Base-by-base conservation (phyloP, 1,140 invertebrate genomes). In the Calephelis nemesis region DNA sequence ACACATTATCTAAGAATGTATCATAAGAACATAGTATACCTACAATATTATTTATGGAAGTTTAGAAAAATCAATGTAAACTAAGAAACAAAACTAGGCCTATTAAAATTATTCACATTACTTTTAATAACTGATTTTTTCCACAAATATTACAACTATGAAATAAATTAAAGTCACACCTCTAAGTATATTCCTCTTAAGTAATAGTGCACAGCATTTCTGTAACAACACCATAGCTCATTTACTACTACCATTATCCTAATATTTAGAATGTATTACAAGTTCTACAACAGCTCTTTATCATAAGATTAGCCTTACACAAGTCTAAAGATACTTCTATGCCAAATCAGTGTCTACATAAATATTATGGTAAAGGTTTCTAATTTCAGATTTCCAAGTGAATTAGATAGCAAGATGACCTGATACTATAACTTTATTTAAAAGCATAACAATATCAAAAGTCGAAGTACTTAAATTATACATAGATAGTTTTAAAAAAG, bases 241-340 rank as follows among this genome's bases (percentile, higher is more conserved):
- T 58, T 58, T 58, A 58, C 19, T 9, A 58, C 52, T 58, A 58
- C 11, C 19, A 58, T 58, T 58, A 58, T 19, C 52, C 52, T 58
- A 58, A 58, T 58, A 58, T 58, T 58, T 58, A 58, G 52, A 58
- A 58, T 58, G 52, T 45, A 45, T 58, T 58, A 58, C 52, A 58
- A 58, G 52, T 58, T 58, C 30, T 39, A 58, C 15, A 58, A 58
- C 52, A 58, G 52, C 52, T 58, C 54, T 58, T 58, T 58, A 87
- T 91, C 88, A 91, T 91, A 91, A 91, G 88, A 89, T 83, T 87
- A 89, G 83, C 75, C 80, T 76, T 81, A 82, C 86, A 78, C 39
- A 72, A n/a, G 30, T 58, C 54, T 58, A 58, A 58, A 58, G 30
- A 58, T 58, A 58, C 19, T 58, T 39, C 30, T 58, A 58, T 39